phyloP scores from a whole-genome alignment of 2,797 vertebrate genomes.

The Chaetodon trifasciatus region DNA sequence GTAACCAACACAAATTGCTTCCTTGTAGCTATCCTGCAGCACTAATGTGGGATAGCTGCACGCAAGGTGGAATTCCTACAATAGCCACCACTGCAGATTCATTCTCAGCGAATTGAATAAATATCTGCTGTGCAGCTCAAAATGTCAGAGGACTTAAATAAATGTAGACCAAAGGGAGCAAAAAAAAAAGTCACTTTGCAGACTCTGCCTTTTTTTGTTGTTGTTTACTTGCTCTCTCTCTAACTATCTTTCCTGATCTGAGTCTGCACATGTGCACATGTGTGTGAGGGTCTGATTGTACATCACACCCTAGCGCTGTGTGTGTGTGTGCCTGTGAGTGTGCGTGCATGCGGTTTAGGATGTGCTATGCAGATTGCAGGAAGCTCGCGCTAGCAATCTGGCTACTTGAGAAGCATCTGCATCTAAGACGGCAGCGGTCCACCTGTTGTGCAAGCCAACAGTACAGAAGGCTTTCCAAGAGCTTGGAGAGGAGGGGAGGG shows the following conservation, averaged over 20 bases:
- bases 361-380: conserved; percentile 45
- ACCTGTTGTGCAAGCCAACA: conserved; percentile 65
- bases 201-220: conserved; percentile 49
- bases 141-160: conserved; percentile 73
- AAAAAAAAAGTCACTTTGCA: conserved; percentile 52
- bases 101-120: conserved; percentile 73
- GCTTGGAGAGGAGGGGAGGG: conserved; percentile 31
- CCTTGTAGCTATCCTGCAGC: conserved; percentile 71
- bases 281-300: neutral
- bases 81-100: conserved; percentile 67
- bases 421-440: conserved; percentile 50
- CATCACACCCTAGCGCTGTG: neutral
- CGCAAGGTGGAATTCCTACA: conserved; percentile 57
- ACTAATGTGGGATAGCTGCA: conserved; percentile 70
- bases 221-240: conserved; percentile 36
- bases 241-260: conserved; percentile 40
- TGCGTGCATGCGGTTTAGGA: conserved; percentile 8
- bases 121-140: conserved; percentile 75
- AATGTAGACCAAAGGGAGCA: conserved; percentile 57
- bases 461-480: conserved; percentile 60
- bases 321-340: neutral
- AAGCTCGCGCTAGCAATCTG: conserved; percentile 53
- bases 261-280: conserved; percentile 4
- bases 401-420: conserved; percentile 62
- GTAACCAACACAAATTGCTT: conserved; percentile 78